Conservation (phyloP, 2,797 vertebrate genomes). For the Chiloscyllium punctatum region DNA sequence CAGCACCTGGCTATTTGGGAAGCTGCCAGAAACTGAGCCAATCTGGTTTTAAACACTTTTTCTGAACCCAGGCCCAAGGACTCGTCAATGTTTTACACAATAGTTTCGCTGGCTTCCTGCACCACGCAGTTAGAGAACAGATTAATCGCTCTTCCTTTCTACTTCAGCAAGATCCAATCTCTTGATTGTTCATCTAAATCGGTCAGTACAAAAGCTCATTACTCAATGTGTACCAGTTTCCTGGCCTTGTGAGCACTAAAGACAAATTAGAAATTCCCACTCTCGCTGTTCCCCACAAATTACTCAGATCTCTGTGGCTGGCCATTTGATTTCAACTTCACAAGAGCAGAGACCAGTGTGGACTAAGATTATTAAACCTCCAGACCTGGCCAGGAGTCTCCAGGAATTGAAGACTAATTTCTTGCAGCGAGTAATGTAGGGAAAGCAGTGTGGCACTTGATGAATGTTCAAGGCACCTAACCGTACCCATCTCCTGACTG, state of each 20-base stretch:
- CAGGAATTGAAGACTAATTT: neutral
- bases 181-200: slow-evolving; percentile 28
- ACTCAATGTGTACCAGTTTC: neutral
- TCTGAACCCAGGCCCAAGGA: neutral
- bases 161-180: slow-evolving; percentile 20
- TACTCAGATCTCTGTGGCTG: neutral
- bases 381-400: neutral
- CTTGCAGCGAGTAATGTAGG: neutral
- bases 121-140: neutral
- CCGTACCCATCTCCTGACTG: too few relatives aligned
- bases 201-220: slow-evolving; percentile 23
- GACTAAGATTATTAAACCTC: neutral
- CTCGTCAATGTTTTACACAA: neutral
- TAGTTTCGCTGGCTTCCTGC: neutral
- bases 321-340: neutral
- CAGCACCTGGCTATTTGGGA: neutral
- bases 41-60: neutral
- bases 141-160: neutral
- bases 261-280: neutral
- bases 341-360: too few relatives aligned
- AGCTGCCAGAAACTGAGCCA: neutral
- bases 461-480: neutral
- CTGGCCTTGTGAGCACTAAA: neutral
- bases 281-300: neutral
- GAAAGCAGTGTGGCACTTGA: neutral